These are phyloP conservation scores for Liopterus haemorrhoidalis DNA, from an alignment of 2,888 invertebrate genomes.

Conservation along the genomic window DNA sequence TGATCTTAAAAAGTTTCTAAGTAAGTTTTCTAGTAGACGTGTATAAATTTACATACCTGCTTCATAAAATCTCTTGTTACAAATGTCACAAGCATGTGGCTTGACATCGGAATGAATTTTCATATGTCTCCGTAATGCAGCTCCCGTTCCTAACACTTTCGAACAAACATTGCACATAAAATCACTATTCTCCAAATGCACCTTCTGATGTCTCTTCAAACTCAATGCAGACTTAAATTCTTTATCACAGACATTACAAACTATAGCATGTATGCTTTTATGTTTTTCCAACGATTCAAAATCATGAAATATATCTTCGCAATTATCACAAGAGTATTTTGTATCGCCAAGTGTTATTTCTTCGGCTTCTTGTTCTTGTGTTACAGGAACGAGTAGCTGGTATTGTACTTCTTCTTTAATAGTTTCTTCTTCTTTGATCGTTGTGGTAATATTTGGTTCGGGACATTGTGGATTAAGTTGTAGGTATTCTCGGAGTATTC, in stretches of 20 bases:
- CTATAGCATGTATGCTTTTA: constrained; percentile 1
- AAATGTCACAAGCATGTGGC: constrained; percentile 31
- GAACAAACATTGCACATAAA: constrained; percentile 31
- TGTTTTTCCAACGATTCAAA: constrained; percentile 7
- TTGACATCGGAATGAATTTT: constrained; percentile 28
- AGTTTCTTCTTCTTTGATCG: constrained; percentile 10
- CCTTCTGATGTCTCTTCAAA: constrained; percentile 32
- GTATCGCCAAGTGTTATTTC: constrained; percentile 5
- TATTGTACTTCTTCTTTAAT: background rate
- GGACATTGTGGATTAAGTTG: constrained; percentile 4
- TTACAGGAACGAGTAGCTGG: background rate
- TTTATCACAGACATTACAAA: constrained; percentile 24
- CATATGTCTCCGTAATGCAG: constrained; percentile 26
- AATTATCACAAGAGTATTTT: constrained; percentile 8
- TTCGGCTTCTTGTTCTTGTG: background rate
- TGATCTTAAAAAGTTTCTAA: too few relatives aligned
- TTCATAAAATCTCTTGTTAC: constrained; percentile 30
- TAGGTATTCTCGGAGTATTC: constrained; percentile 14
- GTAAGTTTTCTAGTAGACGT: too few relatives aligned
- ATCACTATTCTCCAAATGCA: constrained; percentile 29
- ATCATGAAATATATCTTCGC: constrained; percentile 13
- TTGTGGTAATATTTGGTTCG: background rate
- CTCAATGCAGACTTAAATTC: constrained; percentile 28
- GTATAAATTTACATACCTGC: too few relatives aligned
- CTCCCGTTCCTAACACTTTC: constrained; percentile 30